Conservation (phyloP, 1,140 invertebrate species). For the Neodiprion pinetum region DNA sequence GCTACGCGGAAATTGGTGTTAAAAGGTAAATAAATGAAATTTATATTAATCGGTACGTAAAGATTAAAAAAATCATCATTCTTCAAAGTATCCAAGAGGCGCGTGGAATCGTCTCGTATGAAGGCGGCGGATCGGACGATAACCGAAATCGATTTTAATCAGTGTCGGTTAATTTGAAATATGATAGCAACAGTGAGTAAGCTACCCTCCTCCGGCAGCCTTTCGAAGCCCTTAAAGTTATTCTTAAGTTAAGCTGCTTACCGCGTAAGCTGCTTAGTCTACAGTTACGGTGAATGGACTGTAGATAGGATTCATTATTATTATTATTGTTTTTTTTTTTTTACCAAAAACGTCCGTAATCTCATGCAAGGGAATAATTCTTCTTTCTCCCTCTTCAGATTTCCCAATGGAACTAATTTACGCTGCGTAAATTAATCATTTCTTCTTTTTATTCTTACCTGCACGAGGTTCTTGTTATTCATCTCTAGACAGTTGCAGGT, state of each 20-base stretch:
- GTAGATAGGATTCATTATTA: slow-evolving; percentile 32
- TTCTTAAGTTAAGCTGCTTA: slow-evolving; percentile 54
- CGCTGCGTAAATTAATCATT: neutral
- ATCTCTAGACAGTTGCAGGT: neutral
- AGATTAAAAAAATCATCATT: neutral
- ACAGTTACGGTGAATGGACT: slow-evolving; percentile 33
- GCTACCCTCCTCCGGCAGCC: slow-evolving; percentile 7
- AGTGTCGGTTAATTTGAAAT: slow-evolving; percentile 45
- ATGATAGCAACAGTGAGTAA: slow-evolving; percentile 42
- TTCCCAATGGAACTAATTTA: too few species aligned
- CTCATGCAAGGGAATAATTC: neutral
- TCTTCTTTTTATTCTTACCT: neutral
- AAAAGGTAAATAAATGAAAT: slow-evolving; percentile 47
- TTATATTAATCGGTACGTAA: neutral
- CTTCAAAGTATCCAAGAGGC: neutral
- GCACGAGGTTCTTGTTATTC: neutral
- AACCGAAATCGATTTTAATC: slow-evolving; percentile 12
- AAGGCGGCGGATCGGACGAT: slow-evolving; percentile 5
- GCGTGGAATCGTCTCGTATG: neutral
- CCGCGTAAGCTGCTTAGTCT: slow-evolving; percentile 7
- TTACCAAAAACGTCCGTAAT: neutral
- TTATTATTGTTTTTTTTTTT: slow-evolving; percentile 28
- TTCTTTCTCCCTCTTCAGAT: neutral
- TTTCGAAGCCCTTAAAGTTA: slow-evolving; percentile 49
- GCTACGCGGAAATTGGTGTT: slow-evolving; percentile 57